These are phyloP conservation scores for Synergus japonicus DNA, from an alignment of 2,888 invertebrate genomes.

Conservation along the genomic window DNA sequence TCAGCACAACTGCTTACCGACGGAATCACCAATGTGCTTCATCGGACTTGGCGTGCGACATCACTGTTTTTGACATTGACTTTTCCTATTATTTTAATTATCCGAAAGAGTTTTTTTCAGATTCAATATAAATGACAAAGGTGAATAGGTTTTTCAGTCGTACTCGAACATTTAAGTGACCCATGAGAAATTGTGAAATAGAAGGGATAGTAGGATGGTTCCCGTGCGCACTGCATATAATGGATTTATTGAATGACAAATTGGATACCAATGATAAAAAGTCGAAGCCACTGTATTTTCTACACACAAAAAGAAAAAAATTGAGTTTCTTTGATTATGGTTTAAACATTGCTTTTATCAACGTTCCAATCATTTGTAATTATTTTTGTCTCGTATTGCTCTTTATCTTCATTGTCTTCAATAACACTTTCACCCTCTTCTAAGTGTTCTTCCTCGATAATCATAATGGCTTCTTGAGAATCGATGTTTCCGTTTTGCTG, in stretches of 20 bases:
- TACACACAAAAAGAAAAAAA: neutral
- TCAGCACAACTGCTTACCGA: no score
- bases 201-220: neutral
- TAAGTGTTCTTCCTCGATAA: constrained; percentile 71
- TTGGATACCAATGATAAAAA: neutral
- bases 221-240: neutral
- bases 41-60: no score
- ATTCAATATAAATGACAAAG: no score
- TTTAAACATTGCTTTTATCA: constrained; percentile 57
- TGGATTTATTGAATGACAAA: neutral
- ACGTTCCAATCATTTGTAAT: constrained; percentile 70
- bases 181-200: no score
- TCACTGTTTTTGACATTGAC: no score
- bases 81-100: no score
- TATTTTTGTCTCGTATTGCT: constrained; percentile 42
- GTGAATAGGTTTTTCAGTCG: no score
- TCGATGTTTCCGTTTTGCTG: constrained; percentile 70
- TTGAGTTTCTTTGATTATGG: neutral
- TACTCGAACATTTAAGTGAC: no score
- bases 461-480: constrained; percentile 68
- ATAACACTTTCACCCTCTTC: constrained; percentile 60
- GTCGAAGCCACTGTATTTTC: neutral
- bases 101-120: no score
- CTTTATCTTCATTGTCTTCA: constrained; percentile 71
- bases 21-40: no score